Conservation (phyloP, 2,888 invertebrate genomes). For the Palloptera scutellata region DNA sequence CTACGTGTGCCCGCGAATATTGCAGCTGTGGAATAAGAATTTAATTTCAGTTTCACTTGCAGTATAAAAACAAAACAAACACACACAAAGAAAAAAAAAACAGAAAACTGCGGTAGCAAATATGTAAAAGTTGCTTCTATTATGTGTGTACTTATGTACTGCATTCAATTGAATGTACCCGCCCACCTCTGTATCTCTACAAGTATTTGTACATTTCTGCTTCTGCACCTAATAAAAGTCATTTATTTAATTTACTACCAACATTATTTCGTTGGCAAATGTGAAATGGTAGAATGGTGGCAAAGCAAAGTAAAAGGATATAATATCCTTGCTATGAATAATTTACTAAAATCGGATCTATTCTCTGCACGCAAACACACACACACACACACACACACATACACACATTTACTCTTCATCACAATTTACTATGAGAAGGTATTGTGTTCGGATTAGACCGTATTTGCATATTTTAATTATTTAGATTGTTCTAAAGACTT, state of each 20-base stretch:
- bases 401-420: constrained; percentile 4
- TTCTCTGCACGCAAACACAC: constrained; percentile 19
- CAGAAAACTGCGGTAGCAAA: too few relatives aligned
- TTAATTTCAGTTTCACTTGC: not conserved
- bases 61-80: not conserved
- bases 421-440: not conserved
- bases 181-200: not conserved
- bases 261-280: not conserved
- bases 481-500: constrained; percentile 47
- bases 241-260: constrained; percentile 25
- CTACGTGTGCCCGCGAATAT: not conserved
- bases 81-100: not conserved
- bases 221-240: constrained; percentile 16
- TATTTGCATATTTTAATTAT: constrained; percentile 64
- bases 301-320: constrained; percentile 37
- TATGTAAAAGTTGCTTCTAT: too few relatives aligned
- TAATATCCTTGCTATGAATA: constrained; percentile 54
- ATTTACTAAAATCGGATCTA: constrained; percentile 58
- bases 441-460: constrained; percentile 50
- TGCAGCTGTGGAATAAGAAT: not conserved
- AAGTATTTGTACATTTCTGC: not conserved
- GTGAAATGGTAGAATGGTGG: not conserved
- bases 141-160: not conserved
- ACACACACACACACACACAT: constrained; percentile 16
- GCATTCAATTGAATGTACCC: not conserved